Percentiles rank a stretch among this genome's conserved stretches.
Evolutionary conservation across 2,797 vertebrate genomes (phyloP).

Genomic region (Scolopax rusticola): DNA sequence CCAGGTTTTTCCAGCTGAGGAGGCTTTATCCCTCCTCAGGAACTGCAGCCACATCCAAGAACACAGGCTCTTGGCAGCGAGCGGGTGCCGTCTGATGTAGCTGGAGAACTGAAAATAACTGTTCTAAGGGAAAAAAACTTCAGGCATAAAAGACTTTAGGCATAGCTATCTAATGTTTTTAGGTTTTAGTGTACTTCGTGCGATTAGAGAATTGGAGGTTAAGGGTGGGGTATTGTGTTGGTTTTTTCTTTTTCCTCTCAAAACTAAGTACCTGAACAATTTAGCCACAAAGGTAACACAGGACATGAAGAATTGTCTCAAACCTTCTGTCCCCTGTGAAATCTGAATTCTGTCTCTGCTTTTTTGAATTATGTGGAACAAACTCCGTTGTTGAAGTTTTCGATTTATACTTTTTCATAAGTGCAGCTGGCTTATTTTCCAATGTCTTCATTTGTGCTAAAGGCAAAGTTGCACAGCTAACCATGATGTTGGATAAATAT

Average conservation of each 20-base stretch:
- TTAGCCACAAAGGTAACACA: not conserved
- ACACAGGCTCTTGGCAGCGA: not conserved
- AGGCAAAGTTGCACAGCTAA: not conserved
- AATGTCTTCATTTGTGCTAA: not conserved
- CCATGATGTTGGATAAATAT: not conserved
- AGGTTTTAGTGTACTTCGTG: not conserved
- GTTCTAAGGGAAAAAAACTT: not conserved
- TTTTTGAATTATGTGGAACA: not conserved
- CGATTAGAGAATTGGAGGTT: not conserved
- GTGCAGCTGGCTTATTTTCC: not conserved
- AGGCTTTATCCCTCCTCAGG: not conserved
- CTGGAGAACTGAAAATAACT: slow-evolving; percentile 32
- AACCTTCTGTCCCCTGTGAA: not conserved
- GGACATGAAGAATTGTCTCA: not conserved
- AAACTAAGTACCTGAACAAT: not conserved
- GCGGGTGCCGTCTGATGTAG: not conserved
- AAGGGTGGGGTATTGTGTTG: not conserved
- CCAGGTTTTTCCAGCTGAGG: slow-evolving; percentile 47
- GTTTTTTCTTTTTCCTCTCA: not conserved
- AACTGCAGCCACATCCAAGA: slow-evolving; percentile 3
- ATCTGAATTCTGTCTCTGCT: not conserved
- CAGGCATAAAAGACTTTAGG: not conserved
- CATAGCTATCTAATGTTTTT: not conserved
- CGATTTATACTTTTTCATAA: not conserved
- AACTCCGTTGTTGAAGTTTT: not conserved